Base-by-base conservation (phyloP, 1,140 invertebrate species). In the Phymorhynchus buccinoides region DNA sequence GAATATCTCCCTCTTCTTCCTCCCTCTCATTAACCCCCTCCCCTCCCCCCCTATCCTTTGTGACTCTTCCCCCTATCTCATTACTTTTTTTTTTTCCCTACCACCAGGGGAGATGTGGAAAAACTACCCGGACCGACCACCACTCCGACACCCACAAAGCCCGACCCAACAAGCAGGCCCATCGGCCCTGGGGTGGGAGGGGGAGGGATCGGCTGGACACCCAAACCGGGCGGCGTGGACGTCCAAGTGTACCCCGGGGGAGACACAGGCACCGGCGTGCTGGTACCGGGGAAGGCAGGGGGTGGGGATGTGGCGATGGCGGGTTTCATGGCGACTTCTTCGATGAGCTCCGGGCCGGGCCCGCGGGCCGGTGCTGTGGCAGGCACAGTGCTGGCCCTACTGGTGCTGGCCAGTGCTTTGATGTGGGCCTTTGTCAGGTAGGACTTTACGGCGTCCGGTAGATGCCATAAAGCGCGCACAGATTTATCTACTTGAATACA, bases 391-490 rank as follows among this genome's bases (percentile, higher is more conserved):
- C 87, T 93, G 16, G 91, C 88, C 35, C 86, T 91, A 18, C 82
- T 91, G 68, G 87, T 87, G 7, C 85, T 90, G 35, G 87, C 88
- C 22, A 90, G 88, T 48, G 89, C 89, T 83, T 44, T 93, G 62
- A 90, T 90, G 87, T 93, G 92, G 92, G 92, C 92, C 1, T 89
- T 92, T 44, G 92, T 90, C 85, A 88, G 85, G 88, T 88, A 80
- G 73, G 35, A n/a, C n/a, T n/a, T n/a, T n/a, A n/a, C n/a, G n/a
- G n/a, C n/a, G n/a, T n/a, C n/a, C n/a, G n/a, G n/a, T n/a, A n/a
- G n/a, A n/a, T n/a, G n/a, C n/a, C n/a, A n/a, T n/a, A n/a, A n/a
- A n/a, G n/a, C n/a, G n/a, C n/a, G n/a, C n/a, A n/a, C n/a, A n/a
- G n/a, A n/a, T n/a, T n/a, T n/a, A n/a, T n/a, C n/a, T n/a, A n/a